Evolutionary conservation across 2,113 vertebrate species (phyloP).

Genomic region (Oryzias woworae): DNA sequence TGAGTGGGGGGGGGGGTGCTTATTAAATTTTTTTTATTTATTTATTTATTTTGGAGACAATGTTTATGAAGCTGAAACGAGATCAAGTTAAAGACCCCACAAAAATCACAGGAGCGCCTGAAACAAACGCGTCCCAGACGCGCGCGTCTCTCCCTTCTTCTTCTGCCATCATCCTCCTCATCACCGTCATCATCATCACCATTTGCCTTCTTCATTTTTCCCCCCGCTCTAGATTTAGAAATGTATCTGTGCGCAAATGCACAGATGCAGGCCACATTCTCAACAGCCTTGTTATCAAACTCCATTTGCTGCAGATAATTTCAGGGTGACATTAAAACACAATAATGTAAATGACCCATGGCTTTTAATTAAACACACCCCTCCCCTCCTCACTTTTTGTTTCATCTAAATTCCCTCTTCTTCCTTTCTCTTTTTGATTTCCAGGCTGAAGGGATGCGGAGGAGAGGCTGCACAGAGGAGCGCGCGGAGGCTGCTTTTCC

Average conservation of each 20-base stretch:
- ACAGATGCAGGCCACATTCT: conserved; percentile 31
- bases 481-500: conserved; percentile 40
- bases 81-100: conserved; percentile 46
- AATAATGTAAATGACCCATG: conserved; percentile 77
- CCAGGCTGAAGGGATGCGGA: conserved; percentile 61
- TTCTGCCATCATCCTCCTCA: conserved; percentile 8
- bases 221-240: conserved; percentile 36
- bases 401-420: conserved; percentile 48
- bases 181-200: conserved; percentile 15
- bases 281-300: conserved; percentile 61
- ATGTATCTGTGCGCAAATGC: conserved; percentile 43
- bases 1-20: conserved; percentile 16
- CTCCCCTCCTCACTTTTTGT: conserved; percentile 44
- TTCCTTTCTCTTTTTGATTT: conserved; percentile 28
- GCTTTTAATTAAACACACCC: conserved; percentile 74
- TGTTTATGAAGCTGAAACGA: conserved; percentile 69
- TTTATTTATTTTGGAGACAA: conserved; percentile 61
- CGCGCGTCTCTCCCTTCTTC: background rate
- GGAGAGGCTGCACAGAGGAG: conserved; percentile 47
- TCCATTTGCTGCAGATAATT: conserved; percentile 58
- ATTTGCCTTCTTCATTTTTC: conserved; percentile 10
- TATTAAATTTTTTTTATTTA: conserved; percentile 48
- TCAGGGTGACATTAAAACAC: conserved; percentile 72
- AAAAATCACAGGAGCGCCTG: conserved; percentile 32
- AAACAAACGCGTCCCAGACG: conserved; percentile 12